Base-by-base conservation (phyloP, 2,113 vertebrate species). In the Periophthalmus modestus region DNA sequence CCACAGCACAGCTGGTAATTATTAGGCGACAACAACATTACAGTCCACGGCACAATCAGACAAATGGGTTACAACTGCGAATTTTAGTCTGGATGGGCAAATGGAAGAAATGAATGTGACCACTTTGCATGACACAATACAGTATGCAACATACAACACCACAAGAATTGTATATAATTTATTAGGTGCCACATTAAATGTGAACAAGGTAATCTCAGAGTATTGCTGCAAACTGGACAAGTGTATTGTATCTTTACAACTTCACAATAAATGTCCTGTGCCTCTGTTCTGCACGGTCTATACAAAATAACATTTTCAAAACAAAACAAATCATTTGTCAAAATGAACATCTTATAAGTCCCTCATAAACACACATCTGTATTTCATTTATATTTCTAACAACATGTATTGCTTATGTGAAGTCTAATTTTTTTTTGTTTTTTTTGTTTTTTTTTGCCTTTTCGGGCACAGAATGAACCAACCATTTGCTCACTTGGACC, bases 141-240 rank as follows among this genome's bases (percentile, higher is more conserved):
- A 24, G 2, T n/a, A 58, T 24, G 6, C 57, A 58, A 24, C 28
- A 28, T 28, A 28, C 3, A 6, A 61, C 58, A 34, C 24, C 2
- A 19, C 18, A 65, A 39, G 34, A 75, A 73, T 62, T 88, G 65
- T 90, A 87, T 89, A 89, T 65, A 52, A 81, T 84, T 90, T 91
- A 92, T 90, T 90, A 87, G 83, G 82, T 89, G 81, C 74, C 82
- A 89, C 78, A 90, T 82, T 72, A 79, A 85, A 86, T 83, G 72
- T 48, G 39, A 89, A 89, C 82, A 87, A 82, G 78, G 87, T 73
- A 75, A 73, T 83, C 78, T 89, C 80, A 59, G 75, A 83, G 71
- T 85, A 85, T 74, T 86, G 80, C 81, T 77, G 69, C 66, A 73
- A 67, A 81, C 34, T 80, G 72, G 76, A 84, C 75, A 80, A 68